phyloP scores from a whole-genome alignment of 2,113 vertebrate species.

The Thermophis baileyi region DNA sequence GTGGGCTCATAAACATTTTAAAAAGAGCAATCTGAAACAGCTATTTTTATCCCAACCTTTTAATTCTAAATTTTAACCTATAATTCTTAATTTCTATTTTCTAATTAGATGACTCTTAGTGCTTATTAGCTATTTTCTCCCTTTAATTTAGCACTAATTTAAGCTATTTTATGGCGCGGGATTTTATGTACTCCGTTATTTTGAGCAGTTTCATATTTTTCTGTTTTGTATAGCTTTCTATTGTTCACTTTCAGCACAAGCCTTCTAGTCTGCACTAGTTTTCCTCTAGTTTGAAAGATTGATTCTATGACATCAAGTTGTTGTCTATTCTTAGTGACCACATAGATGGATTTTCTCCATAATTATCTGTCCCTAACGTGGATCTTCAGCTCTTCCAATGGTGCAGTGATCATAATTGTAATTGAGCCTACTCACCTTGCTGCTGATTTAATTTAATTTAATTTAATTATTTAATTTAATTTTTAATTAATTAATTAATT shows the following conservation, averaged over 20 bases:
- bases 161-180: background rate
- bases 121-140: background rate
- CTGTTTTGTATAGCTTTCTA: background rate
- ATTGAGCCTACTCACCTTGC: background rate
- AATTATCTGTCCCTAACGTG: background rate
- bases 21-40: background rate
- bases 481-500: too few relatives aligned
- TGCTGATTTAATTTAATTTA: background rate
- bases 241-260: background rate
- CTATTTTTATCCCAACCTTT: background rate
- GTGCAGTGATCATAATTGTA: background rate
- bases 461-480: too few relatives aligned
- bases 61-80: background rate
- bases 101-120: background rate
- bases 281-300: background rate
- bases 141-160: background rate
- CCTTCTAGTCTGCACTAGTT: background rate
- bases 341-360: background rate
- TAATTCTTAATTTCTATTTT: background rate
- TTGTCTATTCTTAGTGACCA: background rate
- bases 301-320: background rate
- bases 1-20: background rate
- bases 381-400: background rate
- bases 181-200: background rate
- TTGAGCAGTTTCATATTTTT: background rate